Percentiles rank a stretch among this genome's conserved stretches.
These are phyloP conservation scores for Drosophila melanica DNA, from an alignment of 1,140 invertebrate genomes.

Conservation along the genomic window DNA sequence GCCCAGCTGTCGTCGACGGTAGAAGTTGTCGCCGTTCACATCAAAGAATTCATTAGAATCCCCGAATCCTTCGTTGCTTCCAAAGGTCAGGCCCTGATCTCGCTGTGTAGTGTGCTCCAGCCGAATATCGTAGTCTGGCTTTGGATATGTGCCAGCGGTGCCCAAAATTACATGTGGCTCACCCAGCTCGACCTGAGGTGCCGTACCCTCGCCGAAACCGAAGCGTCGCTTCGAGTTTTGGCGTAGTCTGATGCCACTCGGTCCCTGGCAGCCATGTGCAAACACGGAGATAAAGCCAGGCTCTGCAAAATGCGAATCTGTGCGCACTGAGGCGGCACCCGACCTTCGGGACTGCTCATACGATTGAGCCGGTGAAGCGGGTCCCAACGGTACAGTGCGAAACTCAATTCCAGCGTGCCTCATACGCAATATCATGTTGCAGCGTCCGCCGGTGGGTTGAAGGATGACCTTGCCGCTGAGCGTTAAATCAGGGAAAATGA, in stretches of 20 bases:
- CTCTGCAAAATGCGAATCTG: slow-evolving; percentile 92
- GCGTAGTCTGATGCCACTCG: slow-evolving; percentile 68
- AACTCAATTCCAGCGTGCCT: slow-evolving; percentile 91
- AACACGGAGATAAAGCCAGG: slow-evolving; percentile 93
- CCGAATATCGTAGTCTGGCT: slow-evolving; percentile 67
- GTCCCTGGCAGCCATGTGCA: slow-evolving; percentile 90
- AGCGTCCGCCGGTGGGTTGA: slow-evolving; percentile 85
- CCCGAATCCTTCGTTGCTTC: slow-evolving; percentile 46
- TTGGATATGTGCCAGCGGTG: slow-evolving; percentile 55
- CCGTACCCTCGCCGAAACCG: slow-evolving; percentile 41
- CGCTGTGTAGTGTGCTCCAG: slow-evolving; percentile 50
- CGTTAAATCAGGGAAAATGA: slow-evolving; percentile 90
- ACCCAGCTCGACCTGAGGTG: slow-evolving; percentile 62
- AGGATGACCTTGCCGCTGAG: slow-evolving; percentile 90
- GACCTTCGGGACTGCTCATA: slow-evolving; percentile 76
- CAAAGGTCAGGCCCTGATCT: slow-evolving; percentile 59
- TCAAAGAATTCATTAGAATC: slow-evolving; percentile 64
- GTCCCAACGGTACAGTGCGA: slow-evolving; percentile 84
- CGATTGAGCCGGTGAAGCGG: slow-evolving; percentile 21
- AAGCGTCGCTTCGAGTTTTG: slow-evolving; percentile 81
- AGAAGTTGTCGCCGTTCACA: slow-evolving; percentile 71
- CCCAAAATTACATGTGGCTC: slow-evolving; percentile 75
- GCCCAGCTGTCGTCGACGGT: slow-evolving; percentile 55
- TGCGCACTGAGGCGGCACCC: slow-evolving; percentile 90
- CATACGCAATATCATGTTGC: slow-evolving; percentile 91